Percentiles rank a stretch among this genome's conserved stretches.
Evolutionary conservation across 2,888 invertebrate genomes (phyloP).

Genomic region (Sericinus montela): DNA sequence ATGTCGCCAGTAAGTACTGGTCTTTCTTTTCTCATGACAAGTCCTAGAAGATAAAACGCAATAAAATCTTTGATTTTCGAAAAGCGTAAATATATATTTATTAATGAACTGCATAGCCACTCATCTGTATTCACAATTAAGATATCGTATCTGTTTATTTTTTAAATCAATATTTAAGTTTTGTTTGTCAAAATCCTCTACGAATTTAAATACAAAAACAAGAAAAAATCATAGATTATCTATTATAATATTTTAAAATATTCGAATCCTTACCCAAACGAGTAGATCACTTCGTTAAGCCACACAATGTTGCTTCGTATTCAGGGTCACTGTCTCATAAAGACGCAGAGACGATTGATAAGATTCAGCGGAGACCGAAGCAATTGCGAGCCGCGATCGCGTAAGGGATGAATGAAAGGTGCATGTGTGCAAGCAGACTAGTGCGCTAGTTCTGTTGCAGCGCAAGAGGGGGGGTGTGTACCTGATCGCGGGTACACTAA

Average conservation of each 20-base stretch:
- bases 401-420: constrained; percentile 55
- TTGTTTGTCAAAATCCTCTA: background rate
- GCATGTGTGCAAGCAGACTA: constrained; percentile 43
- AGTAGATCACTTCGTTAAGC: constrained; percentile 14
- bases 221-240: background rate
- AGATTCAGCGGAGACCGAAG: constrained; percentile 12
- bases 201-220: background rate
- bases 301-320: constrained; percentile 11
- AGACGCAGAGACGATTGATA: constrained; percentile 14
- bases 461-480: constrained; percentile 42
- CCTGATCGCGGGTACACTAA: constrained; percentile 51
- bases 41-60: constrained; percentile 55
- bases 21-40: constrained; percentile 67
- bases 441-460: constrained; percentile 27
- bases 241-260: too few relatives aligned
- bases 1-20: constrained; percentile 64
- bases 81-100: constrained; percentile 26
- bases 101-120: constrained; percentile 21
- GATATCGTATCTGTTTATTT: background rate
- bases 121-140: background rate
- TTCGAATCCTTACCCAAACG: constrained; percentile 14
- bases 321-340: constrained; percentile 20
- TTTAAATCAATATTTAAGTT: background rate
- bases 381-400: constrained; percentile 30
- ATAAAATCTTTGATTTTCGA: constrained; percentile 32